Evolutionary conservation across 2,797 vertebrate species (phyloP), one percentile per base, ranked within the genome.

Genomic region (Leptodactylus fallax): DNA sequence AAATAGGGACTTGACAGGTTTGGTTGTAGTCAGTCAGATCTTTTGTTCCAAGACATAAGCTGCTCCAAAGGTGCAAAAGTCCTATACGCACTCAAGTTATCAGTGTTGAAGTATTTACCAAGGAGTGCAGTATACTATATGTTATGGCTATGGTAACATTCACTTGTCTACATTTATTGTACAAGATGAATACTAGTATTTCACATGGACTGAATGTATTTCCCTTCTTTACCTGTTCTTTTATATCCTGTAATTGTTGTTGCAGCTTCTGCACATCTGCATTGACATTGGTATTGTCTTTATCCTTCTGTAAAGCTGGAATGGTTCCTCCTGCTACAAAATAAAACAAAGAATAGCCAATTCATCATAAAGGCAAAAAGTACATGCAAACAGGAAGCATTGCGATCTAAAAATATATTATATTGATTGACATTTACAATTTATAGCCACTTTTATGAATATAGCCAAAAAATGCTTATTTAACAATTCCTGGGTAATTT

Each of bases 271-370:
- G 98, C 16, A 99, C 98, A 55, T 99, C 98, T 0, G 98, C 98
- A 25, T 99, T 99, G 92, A 99, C 98, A 60, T 99, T 99, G 56
- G 98, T 99, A 93, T 99, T 99, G 93, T 99, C 98, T 90, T 99
- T 99, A 94, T 99, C 98, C 85, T 98, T 96, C 92, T 99, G 98
- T 91, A 99, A 89, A 87, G 95, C 97, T 8, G 98, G 97, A 95
- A 99, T 99, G 94, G 96, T 99, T 92, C 97, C 97, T 79, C 97
- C 97, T 89, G 98, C 98, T 99, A 93, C 82, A 94, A 92, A 82
- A 86, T 51, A 92, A 69, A 91, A 25, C n/a, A 65, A 27, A 74
- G 58, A 77, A n/a, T 21, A 47, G 17, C 7, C 1, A 74, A 49
- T 36, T 36, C 1, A 76, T 76, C 21, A n/a, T 5, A 49, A 76